These are phyloP conservation scores for Pelobates cultripes DNA, from an alignment of 2,797 vertebrate genomes.

Conservation along the genomic window DNA sequence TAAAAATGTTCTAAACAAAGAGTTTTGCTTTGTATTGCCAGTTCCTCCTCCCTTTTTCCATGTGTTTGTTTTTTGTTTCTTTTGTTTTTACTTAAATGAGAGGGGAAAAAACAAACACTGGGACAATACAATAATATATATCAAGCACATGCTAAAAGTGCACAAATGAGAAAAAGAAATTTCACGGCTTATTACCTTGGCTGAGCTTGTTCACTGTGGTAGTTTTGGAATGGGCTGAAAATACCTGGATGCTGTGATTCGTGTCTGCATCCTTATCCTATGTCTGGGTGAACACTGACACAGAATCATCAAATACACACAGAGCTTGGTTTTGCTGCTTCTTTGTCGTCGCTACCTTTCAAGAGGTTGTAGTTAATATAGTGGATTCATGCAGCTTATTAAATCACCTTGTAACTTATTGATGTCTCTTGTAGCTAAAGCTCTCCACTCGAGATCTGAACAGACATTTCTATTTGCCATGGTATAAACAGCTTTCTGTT, in stretches of 20 bases:
- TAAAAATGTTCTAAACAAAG: background rate
- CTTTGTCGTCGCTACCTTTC: too few species aligned
- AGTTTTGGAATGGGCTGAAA: too few species aligned
- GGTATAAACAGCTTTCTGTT: background rate
- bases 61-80: background rate
- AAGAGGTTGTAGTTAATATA: background rate
- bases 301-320: background rate
- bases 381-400: background rate
- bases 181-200: slow-evolving; percentile 30
- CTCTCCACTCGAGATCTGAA: slow-evolving; percentile 40
- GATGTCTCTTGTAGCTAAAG: slow-evolving; percentile 6
- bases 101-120: background rate
- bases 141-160: background rate
- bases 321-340: too few species aligned
- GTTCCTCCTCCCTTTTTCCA: background rate
- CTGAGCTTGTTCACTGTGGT: background rate
- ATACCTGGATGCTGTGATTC: background rate
- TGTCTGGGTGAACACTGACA: background rate
- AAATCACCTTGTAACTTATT: slow-evolving; percentile 34
- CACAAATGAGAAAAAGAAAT: background rate
- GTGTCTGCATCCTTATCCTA: background rate
- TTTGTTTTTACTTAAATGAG: too few species aligned
- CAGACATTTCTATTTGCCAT: slow-evolving; percentile 36
- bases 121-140: background rate
- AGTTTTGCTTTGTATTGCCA: background rate